Evolutionary conservation across 1,140 invertebrate species (phyloP).

Genomic region (Schlechtendalia chinensis): DNA sequence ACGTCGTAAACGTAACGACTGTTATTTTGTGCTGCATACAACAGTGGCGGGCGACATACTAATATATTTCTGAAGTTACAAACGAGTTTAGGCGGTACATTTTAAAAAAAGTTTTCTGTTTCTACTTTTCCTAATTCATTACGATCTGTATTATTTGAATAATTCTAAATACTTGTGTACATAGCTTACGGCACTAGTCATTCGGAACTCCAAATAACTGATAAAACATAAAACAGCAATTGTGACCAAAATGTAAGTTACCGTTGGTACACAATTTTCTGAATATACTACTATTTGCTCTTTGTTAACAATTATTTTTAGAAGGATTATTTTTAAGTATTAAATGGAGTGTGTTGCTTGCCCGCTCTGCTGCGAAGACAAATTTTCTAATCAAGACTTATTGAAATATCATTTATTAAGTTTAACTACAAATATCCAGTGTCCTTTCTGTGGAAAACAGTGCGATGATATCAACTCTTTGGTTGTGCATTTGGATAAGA

Average conservation of each 20-base stretch:
- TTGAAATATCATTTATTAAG: conserved; percentile 42
- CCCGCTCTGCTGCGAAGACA: conserved; percentile 34
- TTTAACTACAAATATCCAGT: conserved; percentile 38
- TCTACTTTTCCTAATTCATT: no score
- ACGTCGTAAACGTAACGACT: conserved; percentile 29
- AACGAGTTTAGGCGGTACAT: conserved; percentile 48
- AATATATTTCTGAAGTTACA: conserved; percentile 47
- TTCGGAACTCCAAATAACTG: neutral
- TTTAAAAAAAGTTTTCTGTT: conserved; percentile 27
- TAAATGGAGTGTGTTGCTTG: conserved; percentile 41
- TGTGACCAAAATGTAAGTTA: no score
- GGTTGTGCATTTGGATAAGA: conserved; percentile 30
- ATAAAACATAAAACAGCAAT: neutral
- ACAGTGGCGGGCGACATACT: neutral
- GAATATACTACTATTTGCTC: no score
- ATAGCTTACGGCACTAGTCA: no score
- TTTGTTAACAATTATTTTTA: neutral
- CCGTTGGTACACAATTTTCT: no score
- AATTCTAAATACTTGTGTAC: neutral
- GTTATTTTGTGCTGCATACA: neutral
- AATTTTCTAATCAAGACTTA: conserved; percentile 24
- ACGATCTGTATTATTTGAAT: no score
- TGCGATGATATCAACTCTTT: conserved; percentile 31
- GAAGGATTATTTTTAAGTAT: neutral
- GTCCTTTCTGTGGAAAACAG: conserved; percentile 42